Percentiles rank a stretch among this genome's conserved stretches.
Conservation (phyloP, 2,113 vertebrate species). For the Miniopterus natalensis region DNA sequence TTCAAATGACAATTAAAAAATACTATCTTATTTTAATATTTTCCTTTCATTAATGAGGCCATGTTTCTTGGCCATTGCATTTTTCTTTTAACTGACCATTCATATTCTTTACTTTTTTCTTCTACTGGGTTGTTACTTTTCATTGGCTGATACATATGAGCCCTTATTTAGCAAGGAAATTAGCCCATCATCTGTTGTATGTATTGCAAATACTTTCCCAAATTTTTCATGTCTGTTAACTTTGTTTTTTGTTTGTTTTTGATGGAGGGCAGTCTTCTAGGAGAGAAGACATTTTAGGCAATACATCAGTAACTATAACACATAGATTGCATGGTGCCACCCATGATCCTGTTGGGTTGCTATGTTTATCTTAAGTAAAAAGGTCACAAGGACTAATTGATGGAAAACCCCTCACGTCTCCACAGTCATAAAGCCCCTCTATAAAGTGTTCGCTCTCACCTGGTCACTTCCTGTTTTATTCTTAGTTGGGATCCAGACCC, state of each 20-base stretch:
- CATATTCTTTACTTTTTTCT: constrained; percentile 23
- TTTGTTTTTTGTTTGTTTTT: background rate
- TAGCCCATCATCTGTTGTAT: background rate
- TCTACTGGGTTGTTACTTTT: background rate
- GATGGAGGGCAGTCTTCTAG: background rate
- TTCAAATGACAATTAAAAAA: background rate
- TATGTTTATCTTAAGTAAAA: background rate
- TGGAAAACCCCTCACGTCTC: background rate
- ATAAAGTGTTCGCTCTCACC: no score
- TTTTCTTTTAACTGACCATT: constrained; percentile 23
- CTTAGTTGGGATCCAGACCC: background rate
- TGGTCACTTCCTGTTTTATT: background rate
- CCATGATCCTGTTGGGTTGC: background rate
- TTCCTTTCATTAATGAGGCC: background rate
- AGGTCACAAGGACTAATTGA: background rate
- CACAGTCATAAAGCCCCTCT: background rate
- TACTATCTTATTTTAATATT: background rate
- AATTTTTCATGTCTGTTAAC: background rate
- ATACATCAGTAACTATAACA: background rate
- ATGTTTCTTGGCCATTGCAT: background rate
- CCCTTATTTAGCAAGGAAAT: constrained; percentile 29
- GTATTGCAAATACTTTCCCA: background rate
- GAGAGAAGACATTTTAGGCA: background rate
- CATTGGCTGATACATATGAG: background rate
- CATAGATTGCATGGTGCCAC: background rate